Conservation (phyloP, 1,140 invertebrate genomes). For the Plectus sambesii region DNA sequence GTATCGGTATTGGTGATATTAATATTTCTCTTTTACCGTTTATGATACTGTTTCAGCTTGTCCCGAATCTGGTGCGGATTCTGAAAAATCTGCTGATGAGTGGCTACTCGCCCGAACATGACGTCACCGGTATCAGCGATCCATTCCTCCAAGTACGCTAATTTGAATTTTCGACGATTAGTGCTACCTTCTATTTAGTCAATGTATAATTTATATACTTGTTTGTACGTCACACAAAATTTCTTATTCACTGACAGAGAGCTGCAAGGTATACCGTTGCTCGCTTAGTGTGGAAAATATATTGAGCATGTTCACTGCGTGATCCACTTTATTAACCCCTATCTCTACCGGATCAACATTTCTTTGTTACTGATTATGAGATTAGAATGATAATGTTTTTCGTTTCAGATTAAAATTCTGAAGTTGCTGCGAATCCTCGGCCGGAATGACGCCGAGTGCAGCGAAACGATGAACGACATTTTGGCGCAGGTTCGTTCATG, state of each 20-base stretch:
- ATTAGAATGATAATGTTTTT: conserved; percentile 13
- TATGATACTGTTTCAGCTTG: conserved; percentile 72
- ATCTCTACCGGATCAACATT: too few relatives aligned
- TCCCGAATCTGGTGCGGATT: conserved; percentile 92
- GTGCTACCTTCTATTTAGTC: background rate
- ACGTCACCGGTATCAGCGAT: conserved; percentile 98
- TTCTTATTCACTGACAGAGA: background rate
- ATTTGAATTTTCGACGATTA: background rate
- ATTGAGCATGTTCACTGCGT: too few relatives aligned
- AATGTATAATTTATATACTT: background rate
- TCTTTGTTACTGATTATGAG: too few relatives aligned
- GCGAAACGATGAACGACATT: conserved; percentile 99
- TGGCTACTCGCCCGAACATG: conserved; percentile 97
- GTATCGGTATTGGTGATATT: conserved; percentile 42
- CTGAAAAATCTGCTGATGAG: conserved; percentile 94
- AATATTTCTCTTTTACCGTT: conserved; percentile 29
- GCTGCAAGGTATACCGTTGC: too few relatives aligned
- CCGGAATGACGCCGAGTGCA: conserved; percentile 84
- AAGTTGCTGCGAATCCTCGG: conserved; percentile 83
- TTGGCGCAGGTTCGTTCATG: conserved; percentile 63
- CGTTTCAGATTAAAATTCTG: conserved; percentile 79
- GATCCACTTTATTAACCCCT: too few relatives aligned
- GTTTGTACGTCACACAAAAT: conserved; percentile 2
- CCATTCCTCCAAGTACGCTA: conserved; percentile 81
- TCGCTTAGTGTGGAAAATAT: background rate